Evolutionary conservation across 2,113 vertebrate genomes (phyloP).

Genomic region (Craseonycteris thonglongyai): DNA sequence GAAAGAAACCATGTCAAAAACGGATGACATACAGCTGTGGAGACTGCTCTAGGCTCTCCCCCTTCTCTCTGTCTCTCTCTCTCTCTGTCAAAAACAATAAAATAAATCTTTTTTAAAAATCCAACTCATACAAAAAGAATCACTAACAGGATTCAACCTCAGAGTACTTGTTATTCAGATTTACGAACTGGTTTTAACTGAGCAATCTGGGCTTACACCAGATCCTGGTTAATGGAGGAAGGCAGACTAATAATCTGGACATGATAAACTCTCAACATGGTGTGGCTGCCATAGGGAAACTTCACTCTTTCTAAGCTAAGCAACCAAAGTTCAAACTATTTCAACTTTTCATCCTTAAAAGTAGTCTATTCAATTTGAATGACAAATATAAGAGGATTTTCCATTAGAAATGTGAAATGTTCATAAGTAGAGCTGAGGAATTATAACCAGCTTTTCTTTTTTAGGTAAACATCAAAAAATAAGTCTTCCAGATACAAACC

Average conservation of each 20-base stretch:
- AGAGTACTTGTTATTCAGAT: neutral
- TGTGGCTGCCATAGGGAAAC: neutral
- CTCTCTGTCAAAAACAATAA: too few relatives aligned
- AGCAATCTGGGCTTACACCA: neutral
- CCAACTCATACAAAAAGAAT: neutral
- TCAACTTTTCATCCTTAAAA: slow-evolving; percentile 31
- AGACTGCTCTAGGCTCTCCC: too few relatives aligned
- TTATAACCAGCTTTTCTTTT: slow-evolving; percentile 52
- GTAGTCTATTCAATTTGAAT: slow-evolving; percentile 35
- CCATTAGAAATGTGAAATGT: slow-evolving; percentile 49
- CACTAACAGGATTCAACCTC: neutral
- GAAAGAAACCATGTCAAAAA: too few relatives aligned
- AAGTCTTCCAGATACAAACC: slow-evolving; percentile 38
- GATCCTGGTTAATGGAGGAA: neutral
- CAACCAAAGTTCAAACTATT: slow-evolving; percentile 17
- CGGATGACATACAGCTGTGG: too few relatives aligned
- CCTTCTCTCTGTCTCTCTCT: too few relatives aligned
- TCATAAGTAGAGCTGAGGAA: slow-evolving; percentile 28
- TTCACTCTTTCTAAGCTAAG: neutral
- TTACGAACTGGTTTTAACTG: slow-evolving; percentile 5
- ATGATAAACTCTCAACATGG: neutral
- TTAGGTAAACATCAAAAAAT: slow-evolving; percentile 35
- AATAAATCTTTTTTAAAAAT: too few relatives aligned
- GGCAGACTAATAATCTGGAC: neutral
- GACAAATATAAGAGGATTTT: slow-evolving; percentile 26